A percentile compares a stretch with the other conserved stretches of the same genome.
These are phyloP conservation scores for Plectrocnemia conspersa DNA, from an alignment of 1,140 invertebrate species.

Conservation along the genomic window DNA sequence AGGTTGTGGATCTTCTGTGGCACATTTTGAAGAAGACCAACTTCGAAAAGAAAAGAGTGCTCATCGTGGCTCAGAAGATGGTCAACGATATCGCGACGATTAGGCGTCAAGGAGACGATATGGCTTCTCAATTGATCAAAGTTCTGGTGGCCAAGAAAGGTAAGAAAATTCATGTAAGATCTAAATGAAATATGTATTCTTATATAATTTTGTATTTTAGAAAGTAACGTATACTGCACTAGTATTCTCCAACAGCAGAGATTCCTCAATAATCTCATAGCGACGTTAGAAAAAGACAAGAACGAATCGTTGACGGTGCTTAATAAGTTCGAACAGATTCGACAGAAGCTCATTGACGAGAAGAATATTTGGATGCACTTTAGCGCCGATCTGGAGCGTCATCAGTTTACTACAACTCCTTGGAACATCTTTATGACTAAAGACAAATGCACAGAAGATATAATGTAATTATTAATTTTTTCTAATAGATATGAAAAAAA, in stretches of 20 bases:
- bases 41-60: constrained; percentile 67
- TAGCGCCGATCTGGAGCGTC: constrained; percentile 62
- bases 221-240: constrained; percentile 66
- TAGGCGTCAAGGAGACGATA: constrained; percentile 43
- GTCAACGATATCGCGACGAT: constrained; percentile 65
- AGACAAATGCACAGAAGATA: not conserved
- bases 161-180: not conserved
- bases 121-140: constrained; percentile 42
- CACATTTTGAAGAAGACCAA: constrained; percentile 69
- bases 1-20: constrained; percentile 70
- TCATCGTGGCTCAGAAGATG: constrained; percentile 71
- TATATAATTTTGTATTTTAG: constrained; percentile 43
- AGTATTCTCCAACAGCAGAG: constrained; percentile 71
- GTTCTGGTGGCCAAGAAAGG: constrained; percentile 35
- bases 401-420: constrained; percentile 47
- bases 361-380: constrained; percentile 65
- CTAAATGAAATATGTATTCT: not conserved
- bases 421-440: constrained; percentile 56
- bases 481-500: too few species aligned
- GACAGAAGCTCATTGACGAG: constrained; percentile 55
- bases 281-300: constrained; percentile 54
- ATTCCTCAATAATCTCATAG: constrained; percentile 65
- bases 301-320: constrained; percentile 49
- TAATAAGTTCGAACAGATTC: constrained; percentile 40
- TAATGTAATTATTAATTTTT: not conserved